phyloP scores from a whole-genome alignment of 2,797 vertebrate genomes.

The Pantherophis alleghaniensis region DNA sequence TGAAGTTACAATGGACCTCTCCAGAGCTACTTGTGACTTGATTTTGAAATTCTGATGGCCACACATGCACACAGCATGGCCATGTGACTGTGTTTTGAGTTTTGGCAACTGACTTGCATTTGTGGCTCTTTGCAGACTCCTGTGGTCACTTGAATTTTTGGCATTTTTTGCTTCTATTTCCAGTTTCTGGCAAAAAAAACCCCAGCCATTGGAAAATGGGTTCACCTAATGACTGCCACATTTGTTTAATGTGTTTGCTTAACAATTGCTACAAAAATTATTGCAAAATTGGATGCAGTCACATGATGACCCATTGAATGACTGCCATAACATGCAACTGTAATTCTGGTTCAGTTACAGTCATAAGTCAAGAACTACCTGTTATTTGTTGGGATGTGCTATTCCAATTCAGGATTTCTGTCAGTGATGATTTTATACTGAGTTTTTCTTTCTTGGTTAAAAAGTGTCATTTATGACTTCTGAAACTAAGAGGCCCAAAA shows the following conservation, averaged over 20 bases:
- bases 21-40: not conserved
- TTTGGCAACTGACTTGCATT: not conserved
- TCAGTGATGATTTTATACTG: conserved; percentile 18
- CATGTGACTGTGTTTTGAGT: not conserved
- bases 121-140: not conserved
- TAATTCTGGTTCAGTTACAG: not conserved
- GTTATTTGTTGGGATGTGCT: not conserved
- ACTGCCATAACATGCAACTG: not conserved
- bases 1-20: not conserved
- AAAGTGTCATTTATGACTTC: conserved; percentile 27
- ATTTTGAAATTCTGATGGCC: not conserved
- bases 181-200: not conserved
- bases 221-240: not conserved
- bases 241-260: not conserved
- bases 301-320: not conserved
- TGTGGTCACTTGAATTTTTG: not conserved
- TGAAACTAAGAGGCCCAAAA: conserved; percentile 23
- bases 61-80: not conserved
- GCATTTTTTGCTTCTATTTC: not conserved
- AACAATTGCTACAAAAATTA: not conserved
- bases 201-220: not conserved
- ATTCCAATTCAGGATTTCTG: conserved; percentile 9
- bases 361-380: not conserved
- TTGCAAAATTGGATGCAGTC: not conserved
- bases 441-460: conserved; percentile 18